A percentile compares a stretch with the other conserved stretches of the same genome.
Conservation (phyloP, 2,113 vertebrate species). For the Hippocampus barbouri region DNA sequence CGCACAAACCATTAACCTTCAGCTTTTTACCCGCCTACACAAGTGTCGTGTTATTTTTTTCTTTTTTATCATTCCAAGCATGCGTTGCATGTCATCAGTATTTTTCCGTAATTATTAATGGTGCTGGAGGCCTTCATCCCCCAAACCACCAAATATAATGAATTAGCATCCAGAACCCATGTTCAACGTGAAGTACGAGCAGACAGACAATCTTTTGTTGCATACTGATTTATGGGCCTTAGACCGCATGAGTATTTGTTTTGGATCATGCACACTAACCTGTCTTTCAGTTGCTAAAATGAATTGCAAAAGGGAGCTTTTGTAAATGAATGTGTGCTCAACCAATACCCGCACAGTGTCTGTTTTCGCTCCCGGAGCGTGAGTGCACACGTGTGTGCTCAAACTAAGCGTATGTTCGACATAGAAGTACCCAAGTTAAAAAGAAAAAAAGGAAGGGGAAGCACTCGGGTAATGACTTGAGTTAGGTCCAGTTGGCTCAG, state of each 20-base stretch:
- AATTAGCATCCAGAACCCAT: slow-evolving; percentile 7
- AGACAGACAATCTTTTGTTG: slow-evolving; percentile 16
- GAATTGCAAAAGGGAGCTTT: slow-evolving; percentile 35
- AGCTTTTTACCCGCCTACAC: slow-evolving; percentile 3
- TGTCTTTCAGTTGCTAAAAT: neutral
- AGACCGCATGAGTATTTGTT: slow-evolving; percentile 4
- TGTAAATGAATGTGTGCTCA: slow-evolving; percentile 31
- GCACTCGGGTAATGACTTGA: slow-evolving; percentile 67
- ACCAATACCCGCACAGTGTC: slow-evolving; percentile 8
- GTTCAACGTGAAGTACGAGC: slow-evolving; percentile 11
- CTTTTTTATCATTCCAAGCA: neutral
- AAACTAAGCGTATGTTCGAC: slow-evolving; percentile 11
- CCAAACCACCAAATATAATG: neutral
- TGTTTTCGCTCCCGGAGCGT: slow-evolving; percentile 8
- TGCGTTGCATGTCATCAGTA: neutral
- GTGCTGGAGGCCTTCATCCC: neutral
- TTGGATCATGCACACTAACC: neutral
- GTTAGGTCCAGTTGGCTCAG: slow-evolving; percentile 51
- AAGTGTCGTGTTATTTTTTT: neutral
- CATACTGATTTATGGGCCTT: slow-evolving; percentile 11
- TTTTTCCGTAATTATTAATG: slow-evolving; percentile 3
- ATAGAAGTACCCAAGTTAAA: slow-evolving; percentile 32
- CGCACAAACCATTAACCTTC: too few species aligned
- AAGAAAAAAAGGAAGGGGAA: slow-evolving; percentile 24
- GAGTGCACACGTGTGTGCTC: slow-evolving; percentile 10